Evolutionary conservation across 2,797 vertebrate species (phyloP), one percentile per base, ranked within the genome.

Genomic region (Gadopsis bispinosus): DNA sequence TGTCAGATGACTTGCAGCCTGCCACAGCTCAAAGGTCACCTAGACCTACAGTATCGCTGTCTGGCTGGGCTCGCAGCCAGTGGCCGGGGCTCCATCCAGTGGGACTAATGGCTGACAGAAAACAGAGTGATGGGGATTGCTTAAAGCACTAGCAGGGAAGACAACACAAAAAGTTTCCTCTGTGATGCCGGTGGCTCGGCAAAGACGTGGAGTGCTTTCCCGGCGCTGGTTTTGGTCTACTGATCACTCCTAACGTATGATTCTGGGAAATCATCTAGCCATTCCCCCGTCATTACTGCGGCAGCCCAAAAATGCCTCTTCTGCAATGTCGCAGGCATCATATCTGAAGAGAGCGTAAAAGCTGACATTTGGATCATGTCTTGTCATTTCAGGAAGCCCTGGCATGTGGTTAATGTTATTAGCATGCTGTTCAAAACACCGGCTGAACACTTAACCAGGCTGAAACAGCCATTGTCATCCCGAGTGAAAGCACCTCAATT

Each of bases 1-100:
- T 87, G 92, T 91, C 86, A 63, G 85, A 88, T 86, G 83, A 87
- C 80, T 72, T 55, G 79, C 71, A 81, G 82, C 45, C 76, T 76
- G 82, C 69, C 65, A 53, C 74, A 60, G 84, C 82, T 88, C 87
- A 92, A 87, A 90, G 90, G 89, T 94, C 88, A 89, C 67, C 83
- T 80, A 71, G 64, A 89, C 72, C 83, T 79, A 66, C 81, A 70
- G 72, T 83, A 59, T 81, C 22, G 73, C 35, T 82, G 74, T 62
- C 80, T 80, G 73, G 43, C 83, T 41, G 37, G 79, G 83, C 79
- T 74, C n/a, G 1, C 55, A 70, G 77, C 69, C 70, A 74, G 77
- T 43, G 16, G 39, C 33, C 3, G 31, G 53, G 37, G 55, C 69
- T 81, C 43, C 64, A 55, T 80, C 74, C 59, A 64, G 53, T 7